Conservation (phyloP, 92 coral and sea anemone genomes). For the Phymanthus crucifer region DNA sequence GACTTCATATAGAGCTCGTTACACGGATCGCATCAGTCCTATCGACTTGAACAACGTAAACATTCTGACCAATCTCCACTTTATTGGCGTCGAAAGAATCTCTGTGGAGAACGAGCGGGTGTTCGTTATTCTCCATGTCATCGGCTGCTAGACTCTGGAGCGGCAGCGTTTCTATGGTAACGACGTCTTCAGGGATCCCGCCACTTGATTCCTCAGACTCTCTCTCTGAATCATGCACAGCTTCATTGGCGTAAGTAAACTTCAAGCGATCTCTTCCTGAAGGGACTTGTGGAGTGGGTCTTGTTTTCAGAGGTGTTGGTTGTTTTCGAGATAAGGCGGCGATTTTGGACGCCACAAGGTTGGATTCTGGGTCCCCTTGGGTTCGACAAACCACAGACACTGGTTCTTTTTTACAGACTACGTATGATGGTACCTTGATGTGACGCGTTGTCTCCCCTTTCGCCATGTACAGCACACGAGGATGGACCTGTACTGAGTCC, state of each 20-base stretch:
- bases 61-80: conserved; percentile 61
- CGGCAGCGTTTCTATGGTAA: conserved; percentile 43
- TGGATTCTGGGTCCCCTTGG: conserved; percentile 24
- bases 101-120: conserved; percentile 38
- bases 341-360: conserved; percentile 60
- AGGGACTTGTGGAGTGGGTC: not conserved
- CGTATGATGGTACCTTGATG: not conserved
- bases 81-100: conserved; percentile 41
- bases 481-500: not conserved
- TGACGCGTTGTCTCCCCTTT: not conserved
- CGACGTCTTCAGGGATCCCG: conserved; percentile 29
- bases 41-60: conserved; percentile 64
- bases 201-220: conserved; percentile 17
- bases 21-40: conserved; percentile 49
- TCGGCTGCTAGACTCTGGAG: conserved; percentile 38
- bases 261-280: not conserved
- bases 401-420: conserved; percentile 6
- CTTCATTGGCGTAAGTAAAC: not conserved
- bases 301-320: conserved; percentile 12
- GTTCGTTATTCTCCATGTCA: conserved; percentile 29
- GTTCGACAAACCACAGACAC: not conserved
- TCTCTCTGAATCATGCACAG: not conserved
- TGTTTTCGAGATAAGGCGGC: conserved; percentile 63
- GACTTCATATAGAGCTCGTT: conserved; percentile 32
- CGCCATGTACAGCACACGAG: conserved; percentile 3